These are phyloP conservation scores for Passer montanus DNA, from an alignment of 2,113 vertebrate genomes.

Conservation along the genomic window DNA sequence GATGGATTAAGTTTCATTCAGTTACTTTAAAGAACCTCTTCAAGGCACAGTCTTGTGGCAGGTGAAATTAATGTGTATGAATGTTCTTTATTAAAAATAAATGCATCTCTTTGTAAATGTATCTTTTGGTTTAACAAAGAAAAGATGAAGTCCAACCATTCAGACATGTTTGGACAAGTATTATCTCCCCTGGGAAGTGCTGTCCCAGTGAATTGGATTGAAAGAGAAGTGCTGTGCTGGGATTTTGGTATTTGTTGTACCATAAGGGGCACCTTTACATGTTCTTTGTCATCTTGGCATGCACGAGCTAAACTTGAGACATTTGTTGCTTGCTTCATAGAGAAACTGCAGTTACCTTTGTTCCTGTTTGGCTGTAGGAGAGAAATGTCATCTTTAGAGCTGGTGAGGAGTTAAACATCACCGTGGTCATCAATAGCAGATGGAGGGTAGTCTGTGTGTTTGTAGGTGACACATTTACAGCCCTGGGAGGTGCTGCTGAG, in stretches of 20 bases:
- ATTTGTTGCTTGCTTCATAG: background rate
- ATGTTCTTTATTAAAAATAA: constrained; percentile 16
- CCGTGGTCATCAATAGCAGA: rapidly evolving
- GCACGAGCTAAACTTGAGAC: background rate
- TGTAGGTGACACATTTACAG: background rate
- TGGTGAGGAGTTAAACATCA: background rate
- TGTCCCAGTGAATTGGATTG: background rate
- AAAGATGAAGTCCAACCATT: background rate
- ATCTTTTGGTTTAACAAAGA: background rate
- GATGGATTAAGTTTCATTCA: background rate
- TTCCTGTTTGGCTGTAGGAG: background rate
- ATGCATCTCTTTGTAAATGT: background rate
- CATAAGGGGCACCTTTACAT: background rate
- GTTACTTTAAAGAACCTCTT: background rate
- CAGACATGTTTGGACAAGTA: background rate
- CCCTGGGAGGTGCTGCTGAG: background rate
- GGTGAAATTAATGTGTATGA: background rate
- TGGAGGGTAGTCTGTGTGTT: background rate
- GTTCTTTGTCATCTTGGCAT: background rate
- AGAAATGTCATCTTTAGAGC: background rate
- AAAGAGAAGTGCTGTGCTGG: background rate
- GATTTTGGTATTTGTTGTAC: background rate
- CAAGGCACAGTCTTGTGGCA: background rate
- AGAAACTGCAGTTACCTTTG: background rate
- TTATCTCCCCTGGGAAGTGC: background rate